phyloP scores from a whole-genome alignment of 2,888 invertebrate species.

The Torymus aiolomorphi region DNA sequence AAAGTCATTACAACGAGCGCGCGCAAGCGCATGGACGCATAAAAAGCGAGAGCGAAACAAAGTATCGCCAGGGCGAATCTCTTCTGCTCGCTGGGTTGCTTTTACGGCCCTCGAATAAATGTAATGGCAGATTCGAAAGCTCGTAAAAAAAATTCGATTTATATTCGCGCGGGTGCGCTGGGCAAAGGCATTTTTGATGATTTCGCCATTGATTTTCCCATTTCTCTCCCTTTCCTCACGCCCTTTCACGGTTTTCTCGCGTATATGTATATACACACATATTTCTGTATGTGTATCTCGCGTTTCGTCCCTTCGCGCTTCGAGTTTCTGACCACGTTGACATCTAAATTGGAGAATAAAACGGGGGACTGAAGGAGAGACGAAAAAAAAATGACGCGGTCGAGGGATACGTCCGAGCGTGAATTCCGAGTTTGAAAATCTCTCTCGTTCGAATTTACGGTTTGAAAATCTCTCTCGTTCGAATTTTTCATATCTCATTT shows the following conservation, averaged over 20 bases:
- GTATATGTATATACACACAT: too few relatives aligned
- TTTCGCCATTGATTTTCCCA: slow-evolving; percentile 44
- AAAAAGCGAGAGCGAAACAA: slow-evolving; percentile 29
- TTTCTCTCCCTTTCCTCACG: background rate
- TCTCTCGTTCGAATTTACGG: too few relatives aligned
- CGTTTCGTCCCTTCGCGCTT: too few relatives aligned
- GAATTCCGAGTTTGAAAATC: too few relatives aligned
- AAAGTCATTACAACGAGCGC: slow-evolving; percentile 16
- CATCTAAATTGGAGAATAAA: too few relatives aligned
- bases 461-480: too few relatives aligned
- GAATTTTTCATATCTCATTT: too few relatives aligned
- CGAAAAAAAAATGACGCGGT: too few relatives aligned
- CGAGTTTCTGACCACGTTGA: too few relatives aligned
- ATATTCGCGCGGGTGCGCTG: slow-evolving; percentile 20
- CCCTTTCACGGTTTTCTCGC: background rate
- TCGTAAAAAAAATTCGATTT: slow-evolving; percentile 52
- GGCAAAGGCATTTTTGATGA: slow-evolving; percentile 42
- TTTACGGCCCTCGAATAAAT: slow-evolving; percentile 46
- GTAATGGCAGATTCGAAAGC: slow-evolving; percentile 44
- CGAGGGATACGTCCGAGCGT: too few relatives aligned
- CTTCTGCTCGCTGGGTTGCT: background rate
- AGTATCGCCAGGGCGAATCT: slow-evolving; percentile 19
- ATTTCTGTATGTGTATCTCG: too few relatives aligned
- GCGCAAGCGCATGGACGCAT: background rate
- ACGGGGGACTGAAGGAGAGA: too few relatives aligned